Evolutionary conservation across 1,140 invertebrate species (phyloP).

Genomic region (Stegodyphus mimosarum): DNA sequence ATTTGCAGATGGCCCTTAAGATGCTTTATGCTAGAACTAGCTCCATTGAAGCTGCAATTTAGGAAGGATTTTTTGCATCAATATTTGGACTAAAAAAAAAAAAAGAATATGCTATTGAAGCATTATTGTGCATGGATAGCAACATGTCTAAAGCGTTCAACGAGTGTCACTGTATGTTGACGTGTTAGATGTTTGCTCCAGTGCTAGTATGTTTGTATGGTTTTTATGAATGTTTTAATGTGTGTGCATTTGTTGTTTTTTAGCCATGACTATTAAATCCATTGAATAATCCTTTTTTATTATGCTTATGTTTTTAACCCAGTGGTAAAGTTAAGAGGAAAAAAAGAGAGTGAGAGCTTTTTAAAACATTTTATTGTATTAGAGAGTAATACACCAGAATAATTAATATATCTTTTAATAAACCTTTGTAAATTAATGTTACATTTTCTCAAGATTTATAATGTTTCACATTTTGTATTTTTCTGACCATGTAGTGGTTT

Average conservation of each 20-base stretch:
- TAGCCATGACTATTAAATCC: conserved; percentile 56
- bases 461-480: conserved; percentile 62
- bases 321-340: conserved; percentile 39
- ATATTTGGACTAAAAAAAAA: background rate
- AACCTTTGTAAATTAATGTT: conserved; percentile 62
- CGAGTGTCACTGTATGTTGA: conserved; percentile 7
- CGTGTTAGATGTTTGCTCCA: conserved; percentile 28
- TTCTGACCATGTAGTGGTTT: conserved; percentile 61
- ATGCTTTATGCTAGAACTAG: conserved; percentile 26
- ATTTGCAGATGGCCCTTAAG: conserved; percentile 41
- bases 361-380: conserved; percentile 60
- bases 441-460: conserved; percentile 62
- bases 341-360: conserved; percentile 57
- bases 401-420: conserved; percentile 62
- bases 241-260: conserved; percentile 58
- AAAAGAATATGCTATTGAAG: conserved; percentile 11
- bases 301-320: conserved; percentile 57
- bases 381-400: conserved; percentile 55
- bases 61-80: background rate
- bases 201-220: conserved; percentile 55
- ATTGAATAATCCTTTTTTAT: conserved; percentile 42
- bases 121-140: conserved; percentile 15
- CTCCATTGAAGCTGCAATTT: conserved; percentile 34
- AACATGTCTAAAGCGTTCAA: conserved; percentile 35
- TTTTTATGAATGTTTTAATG: conserved; percentile 58